Evolutionary conservation across 1,140 invertebrate genomes (phyloP), one percentile per base, ranked within the genome.

Genomic region (Bombus polaris): DNA sequence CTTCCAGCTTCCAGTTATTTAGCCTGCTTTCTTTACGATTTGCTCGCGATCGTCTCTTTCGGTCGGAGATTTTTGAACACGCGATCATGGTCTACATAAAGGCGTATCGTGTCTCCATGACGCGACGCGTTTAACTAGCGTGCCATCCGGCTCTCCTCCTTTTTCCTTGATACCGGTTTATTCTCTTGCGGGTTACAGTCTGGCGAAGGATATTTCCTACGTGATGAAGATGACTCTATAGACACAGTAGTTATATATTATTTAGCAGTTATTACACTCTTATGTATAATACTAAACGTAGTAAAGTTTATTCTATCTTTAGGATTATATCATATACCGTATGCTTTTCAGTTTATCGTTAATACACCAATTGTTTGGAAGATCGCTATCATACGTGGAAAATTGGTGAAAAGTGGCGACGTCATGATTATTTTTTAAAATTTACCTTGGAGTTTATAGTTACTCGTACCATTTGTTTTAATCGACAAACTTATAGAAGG

Each of bases 11-110:
- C 32, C 22, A 13, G 1, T n/a, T 37, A 44, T 65, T 15, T 35
- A 71, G 35, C 53, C n/a, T 35, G 35, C n/a, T 81, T 35, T 28
- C 77, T 66, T 39, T 0, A 18, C 44, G 22, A 44, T 35, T 59
- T 76, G 22, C 28, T 62, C 37, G 57, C 42, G 28, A 4, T 47
- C 62, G 72, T 88, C 47, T 74, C 28, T 74, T 85, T 81, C 22
- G 68, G 68, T 71, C 77, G 10, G 9, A 25, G 32, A 85, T 72
- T 85, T 85, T 79, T 44, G 1, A n/a, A 18, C 76, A 62, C 68
- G 53, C 53, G 18, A 80, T 65, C 83, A n/a, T 32, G 74, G 18
- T 57, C 47, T 25, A n/a, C 35, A 25, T 75, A 68, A 76, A 73
- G 47, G 47, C 18, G 47, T 53, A 53, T 25, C 28, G 53, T 65